Evolutionary conservation across 2,113 vertebrate species (phyloP).

Genomic region (Brachyhypopomus gauderio): DNA sequence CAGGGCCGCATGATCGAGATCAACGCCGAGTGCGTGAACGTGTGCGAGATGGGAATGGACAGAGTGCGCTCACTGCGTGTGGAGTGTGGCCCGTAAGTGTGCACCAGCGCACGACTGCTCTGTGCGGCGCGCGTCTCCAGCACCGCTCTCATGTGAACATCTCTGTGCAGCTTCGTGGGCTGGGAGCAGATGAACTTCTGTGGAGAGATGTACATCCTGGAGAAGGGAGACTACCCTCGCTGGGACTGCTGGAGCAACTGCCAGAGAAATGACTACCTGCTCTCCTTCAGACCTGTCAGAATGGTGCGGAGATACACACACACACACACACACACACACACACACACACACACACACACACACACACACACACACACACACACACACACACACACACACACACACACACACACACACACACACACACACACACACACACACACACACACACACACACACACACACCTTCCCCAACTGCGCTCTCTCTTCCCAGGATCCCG

Average conservation of each 20-base stretch:
- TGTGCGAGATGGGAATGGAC: slow-evolving; percentile 80
- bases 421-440: slow-evolving; percentile 13
- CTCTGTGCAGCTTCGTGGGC: slow-evolving; percentile 72
- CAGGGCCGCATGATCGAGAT: slow-evolving; percentile 83
- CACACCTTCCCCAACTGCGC: neutral
- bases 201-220: slow-evolving; percentile 83
- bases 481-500: slow-evolving; percentile 69
- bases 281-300: slow-evolving; percentile 81
- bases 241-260: slow-evolving; percentile 85
- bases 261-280: slow-evolving; percentile 80
- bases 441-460: neutral
- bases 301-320: slow-evolving; percentile 67
- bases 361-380: neutral
- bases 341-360: neutral
- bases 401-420: neutral
- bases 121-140: neutral
- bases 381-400: neutral
- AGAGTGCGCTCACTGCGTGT: slow-evolving; percentile 79
- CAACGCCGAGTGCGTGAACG: slow-evolving; percentile 79
- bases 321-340: slow-evolving; percentile 17
- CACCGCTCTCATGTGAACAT: slow-evolving; percentile 21
- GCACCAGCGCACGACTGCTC: neutral
- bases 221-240: slow-evolving; percentile 82
- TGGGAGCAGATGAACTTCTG: slow-evolving; percentile 84
- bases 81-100: slow-evolving; percentile 80